Base-by-base conservation (phyloP, 2,888 invertebrate genomes). In the Cryptocheilus praepositus region DNA sequence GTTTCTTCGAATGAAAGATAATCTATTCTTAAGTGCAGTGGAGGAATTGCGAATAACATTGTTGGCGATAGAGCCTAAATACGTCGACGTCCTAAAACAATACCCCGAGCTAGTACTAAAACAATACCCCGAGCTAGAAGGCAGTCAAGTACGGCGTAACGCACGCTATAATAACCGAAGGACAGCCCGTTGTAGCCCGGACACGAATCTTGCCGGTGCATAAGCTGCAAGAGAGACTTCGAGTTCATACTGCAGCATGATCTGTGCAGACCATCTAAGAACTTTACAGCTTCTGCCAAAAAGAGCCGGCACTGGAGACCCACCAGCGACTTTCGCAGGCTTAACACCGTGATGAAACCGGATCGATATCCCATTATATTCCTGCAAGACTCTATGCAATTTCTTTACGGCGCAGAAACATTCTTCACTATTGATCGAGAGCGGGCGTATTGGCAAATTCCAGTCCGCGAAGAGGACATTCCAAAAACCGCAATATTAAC, bases 251-350 rank as follows among this genome's bases (percentile, higher is more conserved):
- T 18, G 25, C 25, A 81, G 79, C 7, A 80, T 72, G 5, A 73
- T 15, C 73, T 80, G 7, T 46, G 70, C 18, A 67, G 74, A 7
- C 78, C 78, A 2, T 82, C 81, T 1, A 62, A 70, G 8, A 77
- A 81, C 22, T 63, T n/a, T n/a, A n/a, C n/a, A n/a, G n/a, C n/a
- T n/a, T n/a, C n/a, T n/a, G n/a, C n/a, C n/a, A 85, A 87, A 53
- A 71, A 76, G 59, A 52, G 68, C 8, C 76, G 73, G 13, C 67
- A 69, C 16, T 86, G 83, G 83, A 58, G 86, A 21, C 82, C 85
- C 0, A 86, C 85, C 58, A 84, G 84, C 0, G 84, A 88, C 61
- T 88, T 83, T 66, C 68, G 87, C 2, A 53, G 57, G 0, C 66
- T 86, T 3, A 88, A 85, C 54, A 69, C 71, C 1, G 21, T 69